Base-by-base conservation (phyloP, 2,888 invertebrate genomes). In the Elegia similella region DNA sequence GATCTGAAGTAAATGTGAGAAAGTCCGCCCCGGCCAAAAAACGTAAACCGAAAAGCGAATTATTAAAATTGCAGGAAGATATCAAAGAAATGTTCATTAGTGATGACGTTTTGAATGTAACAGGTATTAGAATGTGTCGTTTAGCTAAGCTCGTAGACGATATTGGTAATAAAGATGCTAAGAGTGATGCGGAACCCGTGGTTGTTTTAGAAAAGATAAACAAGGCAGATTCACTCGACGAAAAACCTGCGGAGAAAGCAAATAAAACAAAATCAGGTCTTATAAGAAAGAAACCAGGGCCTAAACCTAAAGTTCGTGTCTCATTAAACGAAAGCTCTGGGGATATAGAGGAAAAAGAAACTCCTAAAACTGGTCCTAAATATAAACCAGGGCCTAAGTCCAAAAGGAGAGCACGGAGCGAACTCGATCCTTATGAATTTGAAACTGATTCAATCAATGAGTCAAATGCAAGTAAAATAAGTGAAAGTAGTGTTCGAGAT, bases 41-140 rank as follows among this genome's bases (percentile, higher is more conserved):
- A 64, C 71, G 30, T 2, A 84, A 82, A 64, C 71, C 66, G 42
- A 76, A 76, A 55, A 80, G 82, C 61, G 95, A 95, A 69, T 73
- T 95, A 52, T 92, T 94, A 68, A 89, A 92, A 75, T 82, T 95
- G 1, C 95, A 95, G 65, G 94, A 94, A 62, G 95, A 95, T 65
- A 93, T 95, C 44, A 93, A 94, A 66, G 95, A 95, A 70, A 95
- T 95, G 93, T 94, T 94, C 69, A 93, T 94, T 56, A 91, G 92
- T 63, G 92, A 94, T 63, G 94, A 93, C 32, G 93, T 95, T 52
- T 67, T 88, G 56, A 86, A 93, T 55, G 92, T 94, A 12, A 93
- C 93, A 1, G 95, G 95, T 10, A 92, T 94, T 70, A 84, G 95
- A 63, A 93, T 93, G 89, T 95, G 95, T 72, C 92, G 94, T 52